A percentile compares a stretch with the other conserved stretches of the same genome.
These are phyloP conservation scores for Catalaphyllia jardinei DNA, from an alignment of 64 coral and sea anemone genomes.

Conservation along the genomic window DNA sequence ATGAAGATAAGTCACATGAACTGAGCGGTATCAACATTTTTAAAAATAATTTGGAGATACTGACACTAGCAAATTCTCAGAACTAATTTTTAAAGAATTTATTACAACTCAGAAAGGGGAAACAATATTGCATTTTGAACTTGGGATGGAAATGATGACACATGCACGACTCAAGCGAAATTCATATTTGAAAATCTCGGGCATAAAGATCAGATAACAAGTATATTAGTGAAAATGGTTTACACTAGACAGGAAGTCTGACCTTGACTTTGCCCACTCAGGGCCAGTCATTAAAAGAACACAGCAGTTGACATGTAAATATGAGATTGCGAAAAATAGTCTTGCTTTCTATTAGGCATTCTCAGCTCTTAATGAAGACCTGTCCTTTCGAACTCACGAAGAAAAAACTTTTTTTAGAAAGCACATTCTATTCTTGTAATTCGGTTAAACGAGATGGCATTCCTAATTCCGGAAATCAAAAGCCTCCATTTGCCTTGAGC, in stretches of 20 bases:
- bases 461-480: constrained; percentile 36
- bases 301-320: background rate
- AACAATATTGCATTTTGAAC: too few species aligned
- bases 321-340: background rate
- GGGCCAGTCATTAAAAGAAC: background rate
- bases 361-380: background rate
- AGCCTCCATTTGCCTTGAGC: background rate
- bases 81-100: background rate
- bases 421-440: background rate
- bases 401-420: background rate
- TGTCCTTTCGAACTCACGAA: background rate
- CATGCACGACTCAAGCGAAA: too few species aligned
- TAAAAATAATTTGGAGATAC: background rate
- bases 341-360: background rate
- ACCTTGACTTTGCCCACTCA: background rate
- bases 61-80: background rate
- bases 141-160: too few species aligned
- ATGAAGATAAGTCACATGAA: background rate
- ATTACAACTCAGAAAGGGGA: too few species aligned
- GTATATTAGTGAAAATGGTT: background rate
- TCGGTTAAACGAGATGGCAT: background rate
- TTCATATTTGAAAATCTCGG: too few species aligned
- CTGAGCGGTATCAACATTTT: background rate
- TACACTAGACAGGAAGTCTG: constrained; percentile 9
- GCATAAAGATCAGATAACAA: background rate